Base-by-base conservation (phyloP, 2,888 invertebrate genomes). In the Synergus japonicus region DNA sequence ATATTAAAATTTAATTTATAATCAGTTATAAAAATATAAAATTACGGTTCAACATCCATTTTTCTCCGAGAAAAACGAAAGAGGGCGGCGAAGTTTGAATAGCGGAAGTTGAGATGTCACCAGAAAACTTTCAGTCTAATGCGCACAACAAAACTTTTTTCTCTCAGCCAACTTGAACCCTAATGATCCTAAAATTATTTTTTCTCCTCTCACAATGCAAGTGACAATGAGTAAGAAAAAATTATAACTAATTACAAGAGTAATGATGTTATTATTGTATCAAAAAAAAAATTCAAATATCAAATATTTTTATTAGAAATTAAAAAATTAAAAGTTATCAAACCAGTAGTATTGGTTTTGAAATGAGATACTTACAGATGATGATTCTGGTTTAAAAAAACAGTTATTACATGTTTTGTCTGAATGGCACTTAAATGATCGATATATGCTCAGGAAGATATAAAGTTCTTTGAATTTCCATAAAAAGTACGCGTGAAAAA, bases 391-490 rank as follows among this genome's bases (percentile, higher is more conserved):
- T n/a, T 60, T 60, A 12, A 22, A 60, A 22, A 22, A 12, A 4
- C 18, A 22, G 60, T 22, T 60, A 22, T 12, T 10, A 12, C 22
- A 22, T 60, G 10, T 60, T 7, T 4, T 60, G 12, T 4, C 18
- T 60, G 22, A 12, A 4, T 60, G 60, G 2, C 60, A 60, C 22
- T 22, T n/a, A 65, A 41, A n/a, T 41, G 41, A 41, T 65, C 64
- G 37, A 37, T 15, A 64, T 64, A 64, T 29, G 15, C 37, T 29
- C 64, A 64, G 67, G 18, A 67, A n/a, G 60, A 60, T 60, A 60
- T 60, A 60, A 60, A 60, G 22, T 60, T 60, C 18, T 22, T 9
- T 22, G 60, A 22, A 60, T 60, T 60, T 60, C 60, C 60, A 60
- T 22, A 60, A 29, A 46, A 13, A 46, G 12, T 69, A 69, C 46